Conservation (phyloP, 2,113 vertebrate genomes). For the Riparia riparia region DNA sequence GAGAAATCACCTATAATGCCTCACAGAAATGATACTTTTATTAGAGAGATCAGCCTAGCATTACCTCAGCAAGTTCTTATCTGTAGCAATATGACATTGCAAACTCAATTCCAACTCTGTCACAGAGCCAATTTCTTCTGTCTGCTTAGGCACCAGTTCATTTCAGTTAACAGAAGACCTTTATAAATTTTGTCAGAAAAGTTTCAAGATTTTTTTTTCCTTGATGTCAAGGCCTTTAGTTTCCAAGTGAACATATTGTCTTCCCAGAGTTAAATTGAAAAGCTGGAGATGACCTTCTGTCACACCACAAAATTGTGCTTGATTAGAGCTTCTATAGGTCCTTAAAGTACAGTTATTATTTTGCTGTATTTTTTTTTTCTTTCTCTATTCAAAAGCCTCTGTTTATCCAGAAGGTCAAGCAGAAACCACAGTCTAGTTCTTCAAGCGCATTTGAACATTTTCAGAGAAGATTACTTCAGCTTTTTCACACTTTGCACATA, state of each 20-base stretch:
- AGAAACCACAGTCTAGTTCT: neutral
- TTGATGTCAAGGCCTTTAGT: neutral
- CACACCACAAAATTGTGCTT: neutral
- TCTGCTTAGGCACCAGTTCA: neutral
- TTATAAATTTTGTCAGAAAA: neutral
- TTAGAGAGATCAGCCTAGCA: neutral
- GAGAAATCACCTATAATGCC: neutral
- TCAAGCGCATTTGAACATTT: neutral
- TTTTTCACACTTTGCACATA: neutral
- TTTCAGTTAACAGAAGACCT: neutral
- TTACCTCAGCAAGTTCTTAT: neutral
- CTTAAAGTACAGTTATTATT: neutral
- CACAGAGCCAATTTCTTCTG: neutral
- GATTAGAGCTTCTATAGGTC: neutral
- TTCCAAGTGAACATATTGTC: neutral
- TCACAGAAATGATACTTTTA: neutral
- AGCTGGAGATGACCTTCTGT: neutral
- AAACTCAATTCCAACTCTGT: neutral
- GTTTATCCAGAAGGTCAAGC: neutral
- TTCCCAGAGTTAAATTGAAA: neutral
- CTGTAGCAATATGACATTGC: neutral
- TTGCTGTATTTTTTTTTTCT: fast-evolving
- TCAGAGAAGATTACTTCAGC: neutral
- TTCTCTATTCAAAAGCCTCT: neutral
- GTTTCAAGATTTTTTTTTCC: neutral